A percentile compares a stretch with the other conserved stretches of the same genome.
phyloP scores from a whole-genome alignment of 2,113 vertebrate species.

The Ibidorhyncha struthersii region DNA sequence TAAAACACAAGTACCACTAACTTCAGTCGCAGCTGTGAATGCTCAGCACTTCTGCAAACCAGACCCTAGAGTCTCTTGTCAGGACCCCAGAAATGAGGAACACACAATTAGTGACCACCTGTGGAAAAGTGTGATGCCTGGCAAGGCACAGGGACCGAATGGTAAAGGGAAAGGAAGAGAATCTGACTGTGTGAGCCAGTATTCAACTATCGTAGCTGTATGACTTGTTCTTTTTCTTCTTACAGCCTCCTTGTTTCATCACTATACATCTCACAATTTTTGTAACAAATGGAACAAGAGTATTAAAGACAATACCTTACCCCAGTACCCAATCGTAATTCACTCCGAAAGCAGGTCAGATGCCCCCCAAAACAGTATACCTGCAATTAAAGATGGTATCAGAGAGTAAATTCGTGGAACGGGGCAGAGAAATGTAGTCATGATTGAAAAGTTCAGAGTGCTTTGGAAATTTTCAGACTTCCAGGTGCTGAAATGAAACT shows the following conservation, averaged over 20 bases:
- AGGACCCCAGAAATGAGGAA: slow-evolving; percentile 38
- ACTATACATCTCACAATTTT: background rate
- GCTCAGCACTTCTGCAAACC: slow-evolving; percentile 34
- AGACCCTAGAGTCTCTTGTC: slow-evolving; percentile 6
- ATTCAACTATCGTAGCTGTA: accelerated
- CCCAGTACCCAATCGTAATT: background rate
- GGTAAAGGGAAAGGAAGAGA: background rate
- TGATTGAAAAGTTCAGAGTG: background rate
- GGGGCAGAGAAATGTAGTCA: background rate
- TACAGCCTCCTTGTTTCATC: background rate
- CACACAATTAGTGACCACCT: slow-evolving; percentile 42
- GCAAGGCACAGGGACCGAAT: background rate
- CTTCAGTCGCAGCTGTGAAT: slow-evolving; percentile 53
- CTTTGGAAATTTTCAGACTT: background rate
- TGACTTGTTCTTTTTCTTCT: background rate
- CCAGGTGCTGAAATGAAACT: background rate
- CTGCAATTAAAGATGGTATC: slow-evolving; percentile 1
- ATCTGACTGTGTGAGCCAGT: background rate
- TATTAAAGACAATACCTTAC: background rate
- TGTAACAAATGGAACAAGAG: background rate
- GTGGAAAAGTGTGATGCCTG: slow-evolving; percentile 57
- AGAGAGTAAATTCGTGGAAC: background rate
- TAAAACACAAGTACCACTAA: slow-evolving; percentile 24
- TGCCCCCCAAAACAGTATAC: background rate
- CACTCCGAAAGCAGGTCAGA: background rate